Base-by-base conservation (phyloP, 2,797 vertebrate genomes). In the Danio aesculapii region DNA sequence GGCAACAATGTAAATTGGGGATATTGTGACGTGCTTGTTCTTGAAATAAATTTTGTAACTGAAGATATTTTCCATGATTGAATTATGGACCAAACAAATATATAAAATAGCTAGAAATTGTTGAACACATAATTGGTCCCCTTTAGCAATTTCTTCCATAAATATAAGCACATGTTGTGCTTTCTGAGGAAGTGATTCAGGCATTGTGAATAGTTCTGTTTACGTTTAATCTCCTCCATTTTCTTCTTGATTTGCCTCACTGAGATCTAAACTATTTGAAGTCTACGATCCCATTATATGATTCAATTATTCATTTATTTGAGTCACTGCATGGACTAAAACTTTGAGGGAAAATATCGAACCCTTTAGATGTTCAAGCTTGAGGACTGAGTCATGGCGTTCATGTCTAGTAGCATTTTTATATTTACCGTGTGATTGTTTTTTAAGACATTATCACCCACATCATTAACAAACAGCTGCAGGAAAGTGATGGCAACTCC, bases 391-490 rank as follows among this genome's bases (percentile, higher is more conserved):
- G 10, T 67, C 43, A 57, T 21, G 13, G 13, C 3, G 6, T 67
- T 77, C 6, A 44, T 16, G 13, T 58, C 8, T 5, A n/a, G 30
- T 30, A 30, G 30, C 30, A 30, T 30, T 30, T 30, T 30, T 30
- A 30, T 30, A 1, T 30, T 30, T 30, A 30, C 1, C 30, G 73
- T 59, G 75, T 85, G 83, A 87, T 89, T 88, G 62, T 72, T 75
- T 69, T 81, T 50, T 63, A 49, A 81, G 55, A 39, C 46, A 49
- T 88, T 84, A 84, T 83, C 74, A 71, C 77, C 50, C 49, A 78
- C 73, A 81, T 82, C 82, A 76, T 80, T 75, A 76, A 77, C 63
- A 84, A 76, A 84, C 57, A 84, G 83, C 79, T 81, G 21, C 61
- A 52, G 84, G 79, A 85, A 81, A 81, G 77, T 73, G 58, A 57